These are phyloP conservation scores for Loripinus fragilis DNA, from an alignment of 2,888 invertebrate species.

Conservation along the genomic window DNA sequence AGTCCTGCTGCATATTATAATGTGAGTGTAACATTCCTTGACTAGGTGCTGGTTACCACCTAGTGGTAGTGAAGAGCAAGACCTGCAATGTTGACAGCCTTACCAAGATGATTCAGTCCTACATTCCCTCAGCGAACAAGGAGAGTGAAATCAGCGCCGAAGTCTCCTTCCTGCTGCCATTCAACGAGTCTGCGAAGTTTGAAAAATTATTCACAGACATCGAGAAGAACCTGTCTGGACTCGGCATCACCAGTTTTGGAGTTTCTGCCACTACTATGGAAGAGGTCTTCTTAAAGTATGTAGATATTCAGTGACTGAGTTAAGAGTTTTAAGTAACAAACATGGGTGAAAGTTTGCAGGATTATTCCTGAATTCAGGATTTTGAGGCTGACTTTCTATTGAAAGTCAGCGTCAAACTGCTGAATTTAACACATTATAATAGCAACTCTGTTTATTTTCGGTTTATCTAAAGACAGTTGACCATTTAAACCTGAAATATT, in stretches of 20 bases:
- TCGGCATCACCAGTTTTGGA: conserved; percentile 91
- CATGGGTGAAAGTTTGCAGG: too few species aligned
- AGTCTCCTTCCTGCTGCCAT: conserved; percentile 79
- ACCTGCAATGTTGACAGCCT: conserved; percentile 84
- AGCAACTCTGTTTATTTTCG: too few species aligned
- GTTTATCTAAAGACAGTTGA: too few species aligned
- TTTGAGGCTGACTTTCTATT: too few species aligned
- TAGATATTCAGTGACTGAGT: not conserved
- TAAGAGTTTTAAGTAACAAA: too few species aligned
- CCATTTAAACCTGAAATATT: too few species aligned
- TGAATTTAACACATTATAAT: too few species aligned
- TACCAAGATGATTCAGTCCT: conserved; percentile 86
- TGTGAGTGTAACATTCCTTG: not conserved
- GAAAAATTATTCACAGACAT: conserved; percentile 74
- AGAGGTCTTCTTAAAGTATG: conserved; percentile 87
- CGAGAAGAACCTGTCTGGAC: conserved; percentile 79
- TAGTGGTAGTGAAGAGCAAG: conserved; percentile 87
- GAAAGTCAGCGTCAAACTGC: too few species aligned
- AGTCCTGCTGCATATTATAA: too few species aligned
- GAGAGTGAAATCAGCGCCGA: conserved; percentile 83
- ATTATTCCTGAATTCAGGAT: too few species aligned
- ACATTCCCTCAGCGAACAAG: conserved; percentile 88
- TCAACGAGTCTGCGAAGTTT: conserved; percentile 73
- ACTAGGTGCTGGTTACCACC: conserved; percentile 90
- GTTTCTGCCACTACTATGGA: conserved; percentile 94